phyloP scores from a whole-genome alignment of 2,797 vertebrate species.

The Cuniculus paca region DNA sequence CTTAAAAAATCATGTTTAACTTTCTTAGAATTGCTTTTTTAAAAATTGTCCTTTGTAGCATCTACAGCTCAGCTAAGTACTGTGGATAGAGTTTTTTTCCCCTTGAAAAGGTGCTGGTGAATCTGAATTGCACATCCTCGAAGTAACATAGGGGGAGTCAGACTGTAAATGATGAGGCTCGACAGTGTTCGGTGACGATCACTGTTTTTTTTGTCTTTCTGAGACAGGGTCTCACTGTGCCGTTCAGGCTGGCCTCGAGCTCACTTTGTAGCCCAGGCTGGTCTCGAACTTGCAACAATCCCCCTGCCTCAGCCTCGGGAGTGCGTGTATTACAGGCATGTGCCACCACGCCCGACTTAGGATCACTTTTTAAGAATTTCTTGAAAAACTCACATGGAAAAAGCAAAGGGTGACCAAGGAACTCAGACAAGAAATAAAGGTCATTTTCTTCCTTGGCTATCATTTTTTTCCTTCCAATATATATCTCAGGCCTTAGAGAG shows the following conservation, averaged over 20 bases:
- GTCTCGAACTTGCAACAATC: too few species aligned
- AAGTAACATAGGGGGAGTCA: neutral
- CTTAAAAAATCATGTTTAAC: neutral
- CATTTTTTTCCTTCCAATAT: neutral
- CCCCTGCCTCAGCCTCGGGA: too few species aligned
- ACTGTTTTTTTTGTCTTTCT: too few species aligned
- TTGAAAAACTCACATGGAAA: conserved; percentile 19
- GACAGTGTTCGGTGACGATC: neutral
- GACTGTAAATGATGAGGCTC: neutral
- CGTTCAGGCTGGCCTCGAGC: too few species aligned
- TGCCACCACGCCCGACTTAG: too few species aligned
- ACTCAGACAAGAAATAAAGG: conserved; percentile 34
- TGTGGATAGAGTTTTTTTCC: neutral
- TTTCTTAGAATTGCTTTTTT: conserved; percentile 27
- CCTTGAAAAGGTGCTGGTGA: neutral
- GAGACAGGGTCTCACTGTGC: too few species aligned
- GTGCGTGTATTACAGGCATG: too few species aligned
- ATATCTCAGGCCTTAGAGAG: neutral
- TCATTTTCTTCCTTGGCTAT: conserved; percentile 33
- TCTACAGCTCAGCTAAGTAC: neutral
- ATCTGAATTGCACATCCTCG: neutral
- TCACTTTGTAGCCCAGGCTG: too few species aligned
- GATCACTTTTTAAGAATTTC: neutral
- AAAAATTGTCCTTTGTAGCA: neutral
- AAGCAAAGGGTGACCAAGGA: conserved; percentile 19